phyloP scores from a whole-genome alignment of 2,888 invertebrate genomes.

The Ennomos fuscantarius region DNA sequence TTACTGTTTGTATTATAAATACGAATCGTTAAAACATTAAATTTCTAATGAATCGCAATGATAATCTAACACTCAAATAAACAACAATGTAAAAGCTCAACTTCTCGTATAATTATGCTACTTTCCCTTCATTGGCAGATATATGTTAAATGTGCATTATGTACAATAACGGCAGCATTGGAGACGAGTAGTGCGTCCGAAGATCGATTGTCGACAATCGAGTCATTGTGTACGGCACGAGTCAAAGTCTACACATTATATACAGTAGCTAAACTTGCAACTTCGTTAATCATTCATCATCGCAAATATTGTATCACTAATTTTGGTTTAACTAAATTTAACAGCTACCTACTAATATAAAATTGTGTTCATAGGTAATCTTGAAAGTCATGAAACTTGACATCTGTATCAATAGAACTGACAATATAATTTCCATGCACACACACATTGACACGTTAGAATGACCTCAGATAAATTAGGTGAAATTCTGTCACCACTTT shows the following conservation, averaged over 20 bases:
- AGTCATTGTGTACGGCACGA: conserved; percentile 53
- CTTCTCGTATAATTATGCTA: conserved; percentile 21
- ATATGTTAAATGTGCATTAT: conserved; percentile 37
- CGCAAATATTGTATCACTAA: too few relatives aligned
- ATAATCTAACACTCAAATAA: not conserved
- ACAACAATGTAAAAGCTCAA: conserved; percentile 13
- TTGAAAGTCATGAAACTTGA: too few relatives aligned
- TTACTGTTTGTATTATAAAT: not conserved
- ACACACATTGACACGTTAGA: not conserved
- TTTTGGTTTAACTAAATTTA: too few relatives aligned
- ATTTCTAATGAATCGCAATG: too few relatives aligned
- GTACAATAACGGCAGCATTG: conserved; percentile 25
- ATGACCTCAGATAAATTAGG: not conserved
- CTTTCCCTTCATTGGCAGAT: conserved; percentile 35
- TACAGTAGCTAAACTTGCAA: conserved; percentile 13
- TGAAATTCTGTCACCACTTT: not conserved
- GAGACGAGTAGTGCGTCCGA: conserved; percentile 45
- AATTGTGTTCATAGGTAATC: too few relatives aligned
- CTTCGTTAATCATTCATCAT: not conserved
- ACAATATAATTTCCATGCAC: too few relatives aligned
- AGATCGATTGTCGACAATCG: conserved; percentile 72
- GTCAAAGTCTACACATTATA: conserved; percentile 10
- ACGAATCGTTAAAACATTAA: not conserved
- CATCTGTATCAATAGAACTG: too few relatives aligned
- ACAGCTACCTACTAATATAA: too few relatives aligned